Evolutionary conservation across 2,888 invertebrate species (phyloP).

Genomic region (Ophion obscuratus): DNA sequence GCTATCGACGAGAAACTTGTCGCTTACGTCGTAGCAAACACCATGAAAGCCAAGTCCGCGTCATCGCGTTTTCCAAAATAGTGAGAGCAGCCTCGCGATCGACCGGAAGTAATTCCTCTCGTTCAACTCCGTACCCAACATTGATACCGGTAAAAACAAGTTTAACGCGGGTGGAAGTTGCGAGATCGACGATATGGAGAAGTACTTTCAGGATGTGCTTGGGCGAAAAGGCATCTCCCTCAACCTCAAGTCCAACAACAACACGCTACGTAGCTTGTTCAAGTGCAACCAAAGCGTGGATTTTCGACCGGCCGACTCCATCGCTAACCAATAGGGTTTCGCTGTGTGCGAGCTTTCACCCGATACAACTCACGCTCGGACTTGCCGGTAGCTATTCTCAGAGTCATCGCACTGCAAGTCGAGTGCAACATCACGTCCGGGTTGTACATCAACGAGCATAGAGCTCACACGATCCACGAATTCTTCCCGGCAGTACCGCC

Average conservation of each 20-base stretch:
- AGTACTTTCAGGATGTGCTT: too few relatives aligned
- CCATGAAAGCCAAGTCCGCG: too few relatives aligned
- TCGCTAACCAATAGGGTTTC: conserved; percentile 35
- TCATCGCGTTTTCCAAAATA: too few relatives aligned
- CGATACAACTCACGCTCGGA: conserved; percentile 59
- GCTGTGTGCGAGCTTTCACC: conserved; percentile 8
- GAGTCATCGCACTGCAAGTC: conserved; percentile 66
- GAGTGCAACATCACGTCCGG: conserved; percentile 65
- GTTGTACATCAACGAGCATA: too few relatives aligned
- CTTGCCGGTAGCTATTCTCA: conserved; percentile 66
- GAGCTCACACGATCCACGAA: too few relatives aligned
- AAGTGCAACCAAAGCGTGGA: conserved; percentile 43
- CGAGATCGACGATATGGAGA: too few relatives aligned
- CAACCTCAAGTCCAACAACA: too few relatives aligned
- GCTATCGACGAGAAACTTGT: too few relatives aligned
- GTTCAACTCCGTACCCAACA: conserved; percentile 75
- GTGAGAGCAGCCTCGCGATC: too few relatives aligned
- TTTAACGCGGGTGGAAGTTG: conserved; percentile 20
- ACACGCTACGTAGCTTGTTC: conserved; percentile 27
- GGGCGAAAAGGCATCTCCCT: too few relatives aligned
- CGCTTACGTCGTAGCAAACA: too few relatives aligned
- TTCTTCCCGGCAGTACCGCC: too few relatives aligned
- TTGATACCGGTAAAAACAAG: conserved; percentile 75
- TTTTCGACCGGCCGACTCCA: conserved; percentile 48
- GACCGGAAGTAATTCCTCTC: conserved; percentile 67